These are phyloP conservation scores for Chaetodon trifasciatus DNA, from an alignment of 2,797 vertebrate genomes.

Conservation along the genomic window DNA sequence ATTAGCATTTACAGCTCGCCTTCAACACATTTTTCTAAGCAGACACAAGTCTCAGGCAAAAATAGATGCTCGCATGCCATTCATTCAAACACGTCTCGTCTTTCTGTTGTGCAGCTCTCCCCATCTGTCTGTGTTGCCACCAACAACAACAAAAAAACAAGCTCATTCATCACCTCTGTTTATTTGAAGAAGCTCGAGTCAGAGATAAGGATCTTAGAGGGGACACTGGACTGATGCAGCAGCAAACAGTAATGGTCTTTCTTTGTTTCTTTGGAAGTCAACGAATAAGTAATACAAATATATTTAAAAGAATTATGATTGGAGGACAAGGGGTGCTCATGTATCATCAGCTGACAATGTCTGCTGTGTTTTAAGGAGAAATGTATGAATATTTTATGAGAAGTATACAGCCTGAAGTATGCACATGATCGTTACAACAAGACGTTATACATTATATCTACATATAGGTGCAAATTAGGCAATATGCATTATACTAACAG, in stretches of 20 bases:
- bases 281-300: slow-evolving; percentile 19
- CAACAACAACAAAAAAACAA: slow-evolving; percentile 31
- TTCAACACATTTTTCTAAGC: slow-evolving; percentile 20
- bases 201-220: slow-evolving; percentile 42
- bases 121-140: slow-evolving; percentile 30
- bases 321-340: slow-evolving; percentile 14
- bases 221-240: slow-evolving; percentile 33
- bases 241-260: slow-evolving; percentile 11
- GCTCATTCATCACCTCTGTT: slow-evolving; percentile 62
- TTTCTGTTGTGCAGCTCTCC: slow-evolving; percentile 25
- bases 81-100: slow-evolving; percentile 27
- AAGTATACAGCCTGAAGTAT: slow-evolving; percentile 10
- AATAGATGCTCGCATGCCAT: not conserved
- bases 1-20: not conserved
- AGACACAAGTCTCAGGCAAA: slow-evolving; percentile 3
- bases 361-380: slow-evolving; percentile 33
- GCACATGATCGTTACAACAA: slow-evolving; percentile 2
- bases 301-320: slow-evolving; percentile 16
- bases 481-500: not conserved
- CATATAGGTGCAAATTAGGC: not conserved
- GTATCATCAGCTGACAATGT: slow-evolving; percentile 24
- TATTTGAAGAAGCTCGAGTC: slow-evolving; percentile 53
- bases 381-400: slow-evolving; percentile 42
- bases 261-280: slow-evolving; percentile 24
- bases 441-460: not conserved